Percentiles rank a stretch among this genome's conserved stretches.
These are phyloP conservation scores for Brachypalpus laphriformis DNA, from an alignment of 2,888 invertebrate genomes.

Conservation along the genomic window DNA sequence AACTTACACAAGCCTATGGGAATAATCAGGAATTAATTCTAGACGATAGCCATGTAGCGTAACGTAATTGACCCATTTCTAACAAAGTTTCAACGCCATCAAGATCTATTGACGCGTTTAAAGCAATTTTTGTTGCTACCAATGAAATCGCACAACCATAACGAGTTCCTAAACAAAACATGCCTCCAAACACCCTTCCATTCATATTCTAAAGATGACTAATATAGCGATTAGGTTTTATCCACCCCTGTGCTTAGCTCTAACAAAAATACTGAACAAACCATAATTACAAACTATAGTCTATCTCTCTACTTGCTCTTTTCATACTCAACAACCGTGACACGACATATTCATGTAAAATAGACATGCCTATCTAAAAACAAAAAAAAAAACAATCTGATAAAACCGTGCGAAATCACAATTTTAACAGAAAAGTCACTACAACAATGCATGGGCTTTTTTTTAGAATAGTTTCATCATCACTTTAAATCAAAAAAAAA, in stretches of 20 bases:
- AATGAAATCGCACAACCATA: too few relatives aligned
- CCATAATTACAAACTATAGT: constrained; percentile 3
- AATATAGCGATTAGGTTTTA: not conserved
- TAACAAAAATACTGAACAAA: not conserved
- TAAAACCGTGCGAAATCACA: not conserved
- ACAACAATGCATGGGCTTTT: not conserved
- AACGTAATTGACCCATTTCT: too few relatives aligned
- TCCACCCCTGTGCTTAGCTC: not conserved
- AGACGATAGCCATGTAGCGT: too few relatives aligned
- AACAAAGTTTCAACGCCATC: too few relatives aligned
- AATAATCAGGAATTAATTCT: too few relatives aligned
- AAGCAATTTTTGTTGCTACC: too few relatives aligned
- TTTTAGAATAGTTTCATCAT: not conserved
- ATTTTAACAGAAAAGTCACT: not conserved
- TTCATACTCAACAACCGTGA: constrained; percentile 15
- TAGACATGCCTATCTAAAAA: not conserved
- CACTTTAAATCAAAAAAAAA: not conserved
- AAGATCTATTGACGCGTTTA: too few relatives aligned
- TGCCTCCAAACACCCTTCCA: not conserved
- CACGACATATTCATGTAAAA: not conserved
- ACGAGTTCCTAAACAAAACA: too few relatives aligned
- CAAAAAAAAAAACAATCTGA: constrained; percentile 3
- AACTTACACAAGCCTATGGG: too few relatives aligned
- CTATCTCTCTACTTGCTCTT: not conserved
- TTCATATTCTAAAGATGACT: not conserved